These are phyloP conservation scores for Nautilus pompilius DNA, from an alignment of 1,140 invertebrate species.

Conservation along the genomic window DNA sequence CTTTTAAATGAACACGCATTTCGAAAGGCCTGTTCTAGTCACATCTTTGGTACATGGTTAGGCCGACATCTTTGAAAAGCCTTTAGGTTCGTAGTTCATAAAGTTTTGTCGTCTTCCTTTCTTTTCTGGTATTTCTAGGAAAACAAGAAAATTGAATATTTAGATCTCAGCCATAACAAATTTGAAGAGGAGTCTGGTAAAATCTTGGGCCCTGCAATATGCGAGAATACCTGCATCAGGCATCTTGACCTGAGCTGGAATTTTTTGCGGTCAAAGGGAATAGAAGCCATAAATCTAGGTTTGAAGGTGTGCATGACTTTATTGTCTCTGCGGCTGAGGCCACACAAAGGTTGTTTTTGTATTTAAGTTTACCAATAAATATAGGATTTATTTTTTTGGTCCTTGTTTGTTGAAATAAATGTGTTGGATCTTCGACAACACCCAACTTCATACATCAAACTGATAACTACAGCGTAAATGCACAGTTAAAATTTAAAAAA, in stretches of 20 bases:
- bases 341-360: too few relatives aligned
- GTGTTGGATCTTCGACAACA: too few relatives aligned
- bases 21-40: too few relatives aligned
- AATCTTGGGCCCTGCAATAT: constrained; percentile 47
- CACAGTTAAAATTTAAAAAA: too few relatives aligned
- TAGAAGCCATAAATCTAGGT: constrained; percentile 48
- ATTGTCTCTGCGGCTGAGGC: too few relatives aligned
- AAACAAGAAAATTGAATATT: constrained; percentile 36
- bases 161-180: constrained; percentile 50
- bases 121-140: constrained; percentile 33
- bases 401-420: too few relatives aligned
- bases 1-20: too few relatives aligned
- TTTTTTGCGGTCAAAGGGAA: constrained; percentile 48
- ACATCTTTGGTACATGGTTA: too few relatives aligned
- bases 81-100: background rate
- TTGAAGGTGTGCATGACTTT: constrained; percentile 52
- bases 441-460: too few relatives aligned
- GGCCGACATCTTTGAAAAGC: background rate
- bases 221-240: constrained; percentile 50
- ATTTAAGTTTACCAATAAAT: too few relatives aligned
- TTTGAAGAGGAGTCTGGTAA: constrained; percentile 46
- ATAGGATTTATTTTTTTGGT: too few relatives aligned
- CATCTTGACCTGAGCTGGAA: constrained; percentile 55
- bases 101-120: background rate
- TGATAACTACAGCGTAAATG: too few relatives aligned